phyloP scores from a whole-genome alignment of 1,140 invertebrate species.

The Diorhabda carinulata region DNA sequence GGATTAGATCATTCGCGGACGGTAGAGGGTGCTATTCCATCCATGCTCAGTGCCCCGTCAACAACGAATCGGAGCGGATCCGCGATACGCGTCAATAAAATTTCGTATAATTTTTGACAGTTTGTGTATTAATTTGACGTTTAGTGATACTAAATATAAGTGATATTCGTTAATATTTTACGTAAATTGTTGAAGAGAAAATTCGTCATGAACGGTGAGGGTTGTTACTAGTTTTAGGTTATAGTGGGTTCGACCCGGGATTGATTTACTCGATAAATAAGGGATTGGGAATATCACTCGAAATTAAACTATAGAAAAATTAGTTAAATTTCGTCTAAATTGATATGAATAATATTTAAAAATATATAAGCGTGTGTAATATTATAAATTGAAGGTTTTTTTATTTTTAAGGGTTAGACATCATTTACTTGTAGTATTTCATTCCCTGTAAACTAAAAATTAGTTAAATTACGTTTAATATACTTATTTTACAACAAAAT shows the following conservation, averaged over 20 bases:
- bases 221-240: not conserved
- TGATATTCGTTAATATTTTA: not conserved
- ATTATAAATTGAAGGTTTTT: too few relatives aligned
- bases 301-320: too few relatives aligned
- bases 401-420: too few relatives aligned
- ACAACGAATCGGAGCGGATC: slow-evolving; percentile 4
- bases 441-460: too few relatives aligned
- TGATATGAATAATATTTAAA: too few relatives aligned
- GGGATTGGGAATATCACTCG: too few relatives aligned
- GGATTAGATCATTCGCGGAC: slow-evolving; percentile 14
- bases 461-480: too few relatives aligned
- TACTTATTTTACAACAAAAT: too few relatives aligned
- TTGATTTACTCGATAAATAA: too few relatives aligned
- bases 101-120: slow-evolving; percentile 8
- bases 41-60: slow-evolving; percentile 13
- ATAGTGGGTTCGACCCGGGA: not conserved
- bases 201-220: not conserved
- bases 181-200: not conserved
- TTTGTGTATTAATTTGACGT: slow-evolving; percentile 10
- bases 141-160: not conserved
- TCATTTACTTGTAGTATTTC: too few relatives aligned
- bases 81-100: not conserved
- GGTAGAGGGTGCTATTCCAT: slow-evolving; percentile 14
- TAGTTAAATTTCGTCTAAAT: too few relatives aligned
- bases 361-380: too few relatives aligned